Base-by-base conservation (phyloP, 2,797 vertebrate species). In the Eremophila alpestris region DNA sequence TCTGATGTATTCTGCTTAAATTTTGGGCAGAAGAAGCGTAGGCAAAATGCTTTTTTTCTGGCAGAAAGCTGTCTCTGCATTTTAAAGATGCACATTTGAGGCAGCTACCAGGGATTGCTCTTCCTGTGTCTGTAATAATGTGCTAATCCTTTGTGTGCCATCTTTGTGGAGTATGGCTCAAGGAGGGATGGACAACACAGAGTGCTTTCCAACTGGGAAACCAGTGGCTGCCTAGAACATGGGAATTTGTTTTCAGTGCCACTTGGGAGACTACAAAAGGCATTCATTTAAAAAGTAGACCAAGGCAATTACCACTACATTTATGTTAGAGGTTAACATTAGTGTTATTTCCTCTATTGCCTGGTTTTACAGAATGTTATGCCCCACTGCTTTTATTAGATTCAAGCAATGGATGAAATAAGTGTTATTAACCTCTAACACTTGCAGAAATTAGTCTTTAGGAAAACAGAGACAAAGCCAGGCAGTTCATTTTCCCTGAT, bases 361-460 rank as follows among this genome's bases (percentile, higher is more conserved):
- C 76, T 87, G 67, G 82, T 95, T 97, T 97, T 97, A 96, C 92
- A 95, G 95, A 97, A 97, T 94, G 95, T 88, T 96, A 96, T 95
- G 96, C 89, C 95, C 89, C 94, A 96, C 93, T 97, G 96, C 96
- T 97, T 98, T 98, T 96, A 98, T 97, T 97, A 97, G 97, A 97
- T 96, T 74, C 95, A 95, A 94, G 95, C 86, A 97, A 95, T 89
- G 96, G 96, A 97, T 97, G 97, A 97, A 98, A 98, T 97, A 97
- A 97, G 95, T 95, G 92, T 97, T 97, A 97, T 97, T 97, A 97
- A 98, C 96, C 97, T 97, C 95, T 97, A 97, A 96, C 96, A 95
- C 97, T 97, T 97, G 96, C 81, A 96, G 97, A 97, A 97, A 95
- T 96, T 96, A 96, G 91, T 94, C 62, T 93, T 83, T 81, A 94